Evolutionary conservation across 1,140 invertebrate species (phyloP), one percentile per base, ranked within the genome.

Genomic region (Trachelipus rathkii): DNA sequence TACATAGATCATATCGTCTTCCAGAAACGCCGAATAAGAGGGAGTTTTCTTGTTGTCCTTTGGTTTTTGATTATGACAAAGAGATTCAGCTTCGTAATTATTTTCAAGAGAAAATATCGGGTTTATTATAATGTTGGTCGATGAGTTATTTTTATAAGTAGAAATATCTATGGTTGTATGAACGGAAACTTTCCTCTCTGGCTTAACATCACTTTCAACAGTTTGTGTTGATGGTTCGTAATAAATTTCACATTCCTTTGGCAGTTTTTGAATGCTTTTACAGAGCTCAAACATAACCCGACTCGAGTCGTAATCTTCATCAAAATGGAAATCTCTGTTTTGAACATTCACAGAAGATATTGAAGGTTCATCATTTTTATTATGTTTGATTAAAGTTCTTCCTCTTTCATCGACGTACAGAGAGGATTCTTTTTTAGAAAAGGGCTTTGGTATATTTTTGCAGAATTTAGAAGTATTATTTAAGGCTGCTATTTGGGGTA

Each of bases 51-150:
- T 15, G 50, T 60, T 60, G 11, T 60, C 11, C 50, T 60, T 60
- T 19, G 50, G 2, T 60, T 60, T 60, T 33, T 33, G 33, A 60
- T 60, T 60, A 8, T 60, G 11, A 60, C 50, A 60, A 4, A 60
- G 19, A 19, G 50, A 60, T 60, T 60, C 50, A 4, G 50, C 50
- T 19, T 60, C 50, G 50, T 60, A 60, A 15, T 60, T 60, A 8
- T 60, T 60, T 60, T 60, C 50, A 19, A 60, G 50, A 60, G 50
- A 60, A 19, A 60, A 60, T 60, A 60, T 60, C 50, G 50, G 50
- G 50, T 60, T 60, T 60, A 60, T 60, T 60, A 60, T 60, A 60
- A 60, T 60, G 8, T 60, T 60, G 11, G 50, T 60, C 11, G 11
- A 15, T 1, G 50, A 15, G 50, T 19, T 60, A 60, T 60, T 60